These are phyloP conservation scores for Mamestra configurata DNA, from an alignment of 1,140 invertebrate species.

Conservation along the genomic window DNA sequence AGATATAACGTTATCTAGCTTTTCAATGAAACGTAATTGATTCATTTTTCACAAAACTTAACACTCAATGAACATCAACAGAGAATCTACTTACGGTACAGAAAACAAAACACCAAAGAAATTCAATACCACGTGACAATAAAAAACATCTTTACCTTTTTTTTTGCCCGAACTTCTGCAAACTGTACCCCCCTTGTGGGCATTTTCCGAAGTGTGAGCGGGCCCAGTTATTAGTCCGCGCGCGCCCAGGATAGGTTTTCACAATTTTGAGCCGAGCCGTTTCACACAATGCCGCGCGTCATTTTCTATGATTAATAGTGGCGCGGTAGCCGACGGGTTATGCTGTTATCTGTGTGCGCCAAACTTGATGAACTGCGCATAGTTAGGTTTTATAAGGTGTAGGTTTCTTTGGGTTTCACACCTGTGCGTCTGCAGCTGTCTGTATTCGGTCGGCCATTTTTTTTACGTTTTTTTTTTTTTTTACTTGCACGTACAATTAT, in stretches of 20 bases:
- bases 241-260: constrained; percentile 83
- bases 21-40: no score
- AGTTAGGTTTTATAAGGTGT: constrained; percentile 15
- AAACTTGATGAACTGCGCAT: constrained; percentile 24
- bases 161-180: constrained; percentile 55
- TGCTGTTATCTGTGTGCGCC: constrained; percentile 29
- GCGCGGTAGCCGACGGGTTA: constrained; percentile 67
- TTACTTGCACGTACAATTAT: no score
- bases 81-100: constrained; percentile 7
- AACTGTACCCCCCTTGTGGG: constrained; percentile 78
- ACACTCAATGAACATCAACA: no score
- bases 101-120: background rate
- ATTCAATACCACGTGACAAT: no score
- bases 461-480: background rate
- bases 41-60: no score
- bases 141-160: constrained; percentile 3
- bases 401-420: background rate
- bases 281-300: constrained; percentile 80
- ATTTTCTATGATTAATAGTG: constrained; percentile 87
- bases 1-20: no score
- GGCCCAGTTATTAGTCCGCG: constrained; percentile 82
- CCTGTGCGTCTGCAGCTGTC: background rate
- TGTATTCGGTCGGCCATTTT: background rate
- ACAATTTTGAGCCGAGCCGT: constrained; percentile 83
- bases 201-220: constrained; percentile 82